Conservation (phyloP, 2,888 invertebrate genomes). For the Agrotis exclamationis region DNA sequence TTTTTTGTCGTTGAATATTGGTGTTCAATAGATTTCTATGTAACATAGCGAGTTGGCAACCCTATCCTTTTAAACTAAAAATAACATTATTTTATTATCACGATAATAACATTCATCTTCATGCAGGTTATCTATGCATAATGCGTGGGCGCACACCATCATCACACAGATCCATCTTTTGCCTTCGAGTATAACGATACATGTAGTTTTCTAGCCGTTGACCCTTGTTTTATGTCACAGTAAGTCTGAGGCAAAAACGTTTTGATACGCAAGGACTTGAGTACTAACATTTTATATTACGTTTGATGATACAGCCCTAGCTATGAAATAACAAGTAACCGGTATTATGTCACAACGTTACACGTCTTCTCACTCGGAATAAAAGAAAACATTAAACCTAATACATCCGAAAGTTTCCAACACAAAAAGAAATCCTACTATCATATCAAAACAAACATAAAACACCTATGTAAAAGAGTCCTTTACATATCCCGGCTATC, state of each 20-base stretch:
- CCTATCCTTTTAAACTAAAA: neutral
- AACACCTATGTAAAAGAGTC: constrained; percentile 69
- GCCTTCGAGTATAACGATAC: constrained; percentile 36
- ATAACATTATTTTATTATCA: constrained; percentile 3
- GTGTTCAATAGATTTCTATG: constrained; percentile 9
- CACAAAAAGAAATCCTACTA: constrained; percentile 61
- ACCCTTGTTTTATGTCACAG: constrained; percentile 26
- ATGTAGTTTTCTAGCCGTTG: constrained; percentile 47
- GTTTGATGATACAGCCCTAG: constrained; percentile 15
- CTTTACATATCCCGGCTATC: constrained; percentile 71
- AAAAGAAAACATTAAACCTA: constrained; percentile 43
- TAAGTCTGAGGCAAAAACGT: constrained; percentile 33
- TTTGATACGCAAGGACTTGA: constrained; percentile 19
- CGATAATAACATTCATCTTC: constrained; percentile 15
- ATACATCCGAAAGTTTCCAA: constrained; percentile 32
- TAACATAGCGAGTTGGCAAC: neutral
- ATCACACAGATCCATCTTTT: constrained; percentile 32
- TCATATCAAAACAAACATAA: constrained; percentile 65
- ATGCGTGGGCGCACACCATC: constrained; percentile 47
- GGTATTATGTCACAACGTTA: constrained; percentile 31
- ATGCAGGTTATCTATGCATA: constrained; percentile 35
- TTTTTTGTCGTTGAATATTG: constrained; percentile 49
- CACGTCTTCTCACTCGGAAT: constrained; percentile 30
- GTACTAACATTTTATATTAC: constrained; percentile 24
- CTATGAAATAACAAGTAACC: constrained; percentile 12